Evolutionary conservation across 1,140 invertebrate genomes (phyloP).

Genomic region (Heterodera schachtii): DNA sequence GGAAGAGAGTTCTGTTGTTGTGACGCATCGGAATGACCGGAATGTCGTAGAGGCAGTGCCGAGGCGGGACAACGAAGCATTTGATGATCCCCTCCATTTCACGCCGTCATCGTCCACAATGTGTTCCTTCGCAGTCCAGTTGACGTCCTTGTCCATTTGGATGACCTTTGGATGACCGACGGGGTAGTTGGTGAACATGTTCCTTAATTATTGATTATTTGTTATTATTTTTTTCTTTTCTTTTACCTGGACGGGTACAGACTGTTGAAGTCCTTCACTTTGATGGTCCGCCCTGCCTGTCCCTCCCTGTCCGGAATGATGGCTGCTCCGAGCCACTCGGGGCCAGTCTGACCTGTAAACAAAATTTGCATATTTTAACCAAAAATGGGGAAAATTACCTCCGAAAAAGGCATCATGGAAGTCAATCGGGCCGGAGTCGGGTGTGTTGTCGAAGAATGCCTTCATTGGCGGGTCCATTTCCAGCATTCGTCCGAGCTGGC

Average conservation of each 20-base stretch:
- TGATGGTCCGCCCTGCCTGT: not conserved
- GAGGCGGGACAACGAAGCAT: not conserved
- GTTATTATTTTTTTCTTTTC: too few relatives aligned
- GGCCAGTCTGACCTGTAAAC: not conserved
- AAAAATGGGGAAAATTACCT: not conserved
- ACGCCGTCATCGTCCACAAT: not conserved
- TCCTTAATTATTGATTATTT: not conserved
- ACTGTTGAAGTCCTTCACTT: constrained; percentile 8
- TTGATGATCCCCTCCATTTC: not conserved
- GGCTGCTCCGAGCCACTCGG: not conserved
- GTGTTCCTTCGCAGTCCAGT: not conserved
- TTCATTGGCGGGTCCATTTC: not conserved
- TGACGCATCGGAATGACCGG: not conserved
- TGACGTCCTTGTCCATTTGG: not conserved
- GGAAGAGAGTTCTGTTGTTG: constrained; percentile 4
- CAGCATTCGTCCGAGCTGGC: not conserved
- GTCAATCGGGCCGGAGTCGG: not conserved
- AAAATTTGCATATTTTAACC: not conserved
- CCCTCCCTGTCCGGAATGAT: not conserved
- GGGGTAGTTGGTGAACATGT: constrained; percentile 6
- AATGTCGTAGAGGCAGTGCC: not conserved
- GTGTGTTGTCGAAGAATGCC: not conserved
- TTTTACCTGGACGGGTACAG: not conserved
- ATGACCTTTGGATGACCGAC: not conserved
- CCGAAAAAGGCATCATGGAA: constrained; percentile 13